Conservation (phyloP, 2,113 vertebrate species). For the Australoheros scitulus region DNA sequence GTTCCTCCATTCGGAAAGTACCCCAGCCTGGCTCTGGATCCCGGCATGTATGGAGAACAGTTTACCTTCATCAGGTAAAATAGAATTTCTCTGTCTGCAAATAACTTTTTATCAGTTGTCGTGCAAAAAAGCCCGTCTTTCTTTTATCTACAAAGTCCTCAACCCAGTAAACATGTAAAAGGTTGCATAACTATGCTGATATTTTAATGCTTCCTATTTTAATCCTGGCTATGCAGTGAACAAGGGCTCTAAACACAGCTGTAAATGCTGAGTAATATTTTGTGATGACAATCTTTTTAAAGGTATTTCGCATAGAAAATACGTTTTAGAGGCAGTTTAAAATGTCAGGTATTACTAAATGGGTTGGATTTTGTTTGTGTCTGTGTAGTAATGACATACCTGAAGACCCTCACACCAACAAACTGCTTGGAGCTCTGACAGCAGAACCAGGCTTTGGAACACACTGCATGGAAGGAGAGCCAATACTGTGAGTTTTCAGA, state of each 20-base stretch:
- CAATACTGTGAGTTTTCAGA: conserved; percentile 83
- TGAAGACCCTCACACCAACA: conserved; percentile 83
- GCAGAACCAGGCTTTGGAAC: conserved; percentile 88
- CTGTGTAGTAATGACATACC: conserved; percentile 90
- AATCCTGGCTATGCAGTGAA: not conserved
- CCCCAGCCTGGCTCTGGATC: conserved; percentile 90
- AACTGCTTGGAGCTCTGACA: conserved; percentile 84
- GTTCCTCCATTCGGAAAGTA: conserved; percentile 98
- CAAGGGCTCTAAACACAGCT: not conserved
- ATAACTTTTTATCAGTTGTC: not conserved
- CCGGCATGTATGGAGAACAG: conserved; percentile 96
- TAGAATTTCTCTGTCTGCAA: not conserved
- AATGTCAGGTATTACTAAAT: not conserved
- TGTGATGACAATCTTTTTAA: not conserved
- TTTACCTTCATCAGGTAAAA: conserved; percentile 93
- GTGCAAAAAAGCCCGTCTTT: not conserved
- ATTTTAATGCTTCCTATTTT: not conserved
- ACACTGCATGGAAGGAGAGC: conserved; percentile 86
- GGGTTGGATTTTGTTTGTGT: not conserved
- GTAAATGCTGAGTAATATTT: not conserved
- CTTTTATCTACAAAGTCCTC: not conserved
- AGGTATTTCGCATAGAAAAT: not conserved
- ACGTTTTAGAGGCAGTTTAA: not conserved
- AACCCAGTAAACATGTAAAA: conserved; percentile 29
- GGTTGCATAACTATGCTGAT: not conserved